A percentile compares a stretch with the other conserved stretches of the same genome.
phyloP scores from a whole-genome alignment of 2,888 invertebrate species.

The Agrotis puta region DNA sequence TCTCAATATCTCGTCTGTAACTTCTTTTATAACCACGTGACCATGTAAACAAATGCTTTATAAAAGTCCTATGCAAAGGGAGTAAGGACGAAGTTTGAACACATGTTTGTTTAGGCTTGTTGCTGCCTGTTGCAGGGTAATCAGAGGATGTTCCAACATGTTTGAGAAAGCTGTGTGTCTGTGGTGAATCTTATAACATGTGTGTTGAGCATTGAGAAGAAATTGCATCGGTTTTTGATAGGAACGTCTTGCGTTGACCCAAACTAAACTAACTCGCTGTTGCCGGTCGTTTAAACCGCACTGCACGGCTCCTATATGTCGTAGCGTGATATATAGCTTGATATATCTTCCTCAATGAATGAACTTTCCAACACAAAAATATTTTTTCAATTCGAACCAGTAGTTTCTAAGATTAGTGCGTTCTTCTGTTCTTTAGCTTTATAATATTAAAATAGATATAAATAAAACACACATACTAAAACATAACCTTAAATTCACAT shows the following conservation, averaged over 20 bases:
- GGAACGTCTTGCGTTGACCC: accelerated
- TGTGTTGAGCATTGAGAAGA: constrained; percentile 1
- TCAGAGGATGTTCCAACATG: constrained; percentile 29
- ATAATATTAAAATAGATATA: too few species aligned
- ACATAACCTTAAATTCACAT: too few species aligned
- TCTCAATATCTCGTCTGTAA: not conserved
- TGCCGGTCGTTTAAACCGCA: too few species aligned
- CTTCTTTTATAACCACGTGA: not conserved
- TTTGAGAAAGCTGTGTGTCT: constrained; percentile 9
- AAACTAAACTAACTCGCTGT: too few species aligned
- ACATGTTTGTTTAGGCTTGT: constrained; percentile 50
- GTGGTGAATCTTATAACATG: not conserved
- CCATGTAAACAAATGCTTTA: constrained; percentile 14
- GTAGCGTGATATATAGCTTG: too few species aligned
- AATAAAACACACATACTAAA: too few species aligned
- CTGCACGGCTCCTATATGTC: too few species aligned
- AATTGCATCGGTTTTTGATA: not conserved
- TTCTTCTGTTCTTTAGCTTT: too few species aligned
- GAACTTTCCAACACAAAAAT: too few species aligned
- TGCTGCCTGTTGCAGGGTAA: constrained; percentile 20
- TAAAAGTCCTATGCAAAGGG: constrained; percentile 28
- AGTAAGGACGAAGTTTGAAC: constrained; percentile 6
- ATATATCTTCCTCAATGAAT: too few species aligned
- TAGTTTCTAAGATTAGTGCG: too few species aligned
- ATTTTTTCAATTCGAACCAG: too few species aligned